phyloP scores from a whole-genome alignment of 1,140 invertebrate genomes.

The Drosophila nigrodunni region DNA sequence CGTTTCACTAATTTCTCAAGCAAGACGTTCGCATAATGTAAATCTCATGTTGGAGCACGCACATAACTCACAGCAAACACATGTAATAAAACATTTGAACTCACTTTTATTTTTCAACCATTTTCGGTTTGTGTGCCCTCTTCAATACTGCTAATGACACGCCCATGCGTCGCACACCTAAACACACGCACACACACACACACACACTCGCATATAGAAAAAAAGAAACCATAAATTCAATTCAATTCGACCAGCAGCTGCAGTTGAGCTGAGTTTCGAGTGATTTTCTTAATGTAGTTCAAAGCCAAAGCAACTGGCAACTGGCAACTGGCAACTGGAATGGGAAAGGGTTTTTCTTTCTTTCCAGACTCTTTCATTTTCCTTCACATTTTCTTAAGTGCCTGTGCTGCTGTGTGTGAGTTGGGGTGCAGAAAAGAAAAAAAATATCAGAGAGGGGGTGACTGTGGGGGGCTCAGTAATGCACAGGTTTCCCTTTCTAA shows the following conservation, averaged over 20 bases:
- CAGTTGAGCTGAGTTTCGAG: conserved; percentile 71
- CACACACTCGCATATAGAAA: conserved; percentile 1
- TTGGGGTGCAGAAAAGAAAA: neutral
- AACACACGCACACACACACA: conserved; percentile 17
- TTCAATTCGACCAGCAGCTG: conserved; percentile 79
- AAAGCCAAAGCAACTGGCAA: conserved; percentile 50
- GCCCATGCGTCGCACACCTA: conserved; percentile 31
- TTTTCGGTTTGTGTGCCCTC: conserved; percentile 20
- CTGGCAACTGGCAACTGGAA: conserved; percentile 23
- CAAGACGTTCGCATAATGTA: conserved; percentile 61
- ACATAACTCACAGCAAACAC: conserved; percentile 66
- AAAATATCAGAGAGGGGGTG: too few relatives aligned
- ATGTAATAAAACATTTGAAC: conserved; percentile 71
- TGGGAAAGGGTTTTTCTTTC: conserved; percentile 30
- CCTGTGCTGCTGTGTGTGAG: conserved; percentile 27
- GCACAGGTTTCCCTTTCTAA: conserved; percentile 37
- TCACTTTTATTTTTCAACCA: conserved; percentile 7
- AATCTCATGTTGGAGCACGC: conserved; percentile 60
- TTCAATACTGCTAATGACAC: conserved; percentile 63
- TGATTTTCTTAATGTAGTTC: conserved; percentile 81
- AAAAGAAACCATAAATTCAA: conserved; percentile 64
- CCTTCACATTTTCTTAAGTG: conserved; percentile 61
- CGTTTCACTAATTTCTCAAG: conserved; percentile 46
- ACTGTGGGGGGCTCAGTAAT: conserved; percentile 11
- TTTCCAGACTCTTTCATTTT: neutral